Evolutionary conservation across 2,113 vertebrate species (phyloP), one percentile per base, ranked within the genome.

Genomic region (Oreochromis spilurus): DNA sequence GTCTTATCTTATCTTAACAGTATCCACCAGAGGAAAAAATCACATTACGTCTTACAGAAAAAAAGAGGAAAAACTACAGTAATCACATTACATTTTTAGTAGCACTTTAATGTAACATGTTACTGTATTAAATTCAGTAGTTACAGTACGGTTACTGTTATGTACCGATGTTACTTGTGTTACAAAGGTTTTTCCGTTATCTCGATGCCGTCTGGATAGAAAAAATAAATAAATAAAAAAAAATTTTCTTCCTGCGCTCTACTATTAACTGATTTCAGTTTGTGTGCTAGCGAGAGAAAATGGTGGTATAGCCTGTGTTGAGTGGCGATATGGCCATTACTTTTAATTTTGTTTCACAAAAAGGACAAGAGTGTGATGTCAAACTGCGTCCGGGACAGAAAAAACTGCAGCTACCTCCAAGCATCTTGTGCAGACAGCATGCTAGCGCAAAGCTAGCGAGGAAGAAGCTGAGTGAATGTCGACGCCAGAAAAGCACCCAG

Each of bases 101-200:
- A 14, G n/a, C 36, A 5, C 11, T 40, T 13, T 67, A 67, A 67
- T 0, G 17, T 67, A 67, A n/a, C 62, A 21, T 38, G 31, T 62
- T 62, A 62, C 58, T 62, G 29, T 62, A 21, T 38, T 67, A 67
- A 67, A 40, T 67, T 67, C 36, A 67, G 36, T 13, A 40, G 19
- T 40, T 40, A 24, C 62, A 21, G 7, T 70, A 70, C 36, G 14
- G 0, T 67, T 24, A 0, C 62, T 40, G n/a, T 9, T 43, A 38
- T 62, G 29, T 36, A 62, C 31, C 1, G 0, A 67, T 67, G 19
- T 40, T 67, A 21, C 0, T 4, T 67, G 36, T 14, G 17, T 40
- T 24, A 67, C 36, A 40, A 67, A 67, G 11, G 36, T 14, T 24
- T 60, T 36, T 62, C 57, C 16, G 1, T 62, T 62, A 62, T 36